Evolutionary conservation across 2,113 vertebrate genomes (phyloP).

Genomic region (Sinocyclocheilus anophthalmus): DNA sequence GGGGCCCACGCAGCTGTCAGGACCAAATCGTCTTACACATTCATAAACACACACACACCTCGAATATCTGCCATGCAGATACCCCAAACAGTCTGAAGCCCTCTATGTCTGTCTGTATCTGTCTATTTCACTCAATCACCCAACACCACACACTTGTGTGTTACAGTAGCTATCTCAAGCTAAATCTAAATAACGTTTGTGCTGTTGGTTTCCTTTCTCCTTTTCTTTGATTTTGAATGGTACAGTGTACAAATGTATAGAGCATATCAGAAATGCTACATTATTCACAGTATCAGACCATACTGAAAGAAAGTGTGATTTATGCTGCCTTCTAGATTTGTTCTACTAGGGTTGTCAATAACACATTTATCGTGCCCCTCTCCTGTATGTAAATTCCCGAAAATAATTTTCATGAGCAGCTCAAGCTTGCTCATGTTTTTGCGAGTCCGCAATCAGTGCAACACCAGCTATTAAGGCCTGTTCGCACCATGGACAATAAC

Average conservation of each 20-base stretch:
- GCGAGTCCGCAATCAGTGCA: not conserved
- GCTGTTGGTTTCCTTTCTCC: not conserved
- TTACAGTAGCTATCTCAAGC: slow-evolving; percentile 18
- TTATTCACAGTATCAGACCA: not conserved
- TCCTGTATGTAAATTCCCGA: not conserved
- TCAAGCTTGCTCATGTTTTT: not conserved
- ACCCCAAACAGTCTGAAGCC: slow-evolving; percentile 64
- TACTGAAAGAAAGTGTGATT: not conserved
- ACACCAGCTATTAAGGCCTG: not conserved
- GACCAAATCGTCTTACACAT: slow-evolving; percentile 68
- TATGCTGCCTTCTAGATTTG: no score
- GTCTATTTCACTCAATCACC: slow-evolving; percentile 61
- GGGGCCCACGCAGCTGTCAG: slow-evolving; percentile 71
- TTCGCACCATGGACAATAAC: not conserved
- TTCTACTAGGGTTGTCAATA: no score
- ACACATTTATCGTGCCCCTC: no score
- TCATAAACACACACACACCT: slow-evolving; percentile 58
- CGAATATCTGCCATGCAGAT: slow-evolving; percentile 67
- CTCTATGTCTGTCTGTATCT: slow-evolving; percentile 52
- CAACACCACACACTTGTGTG: slow-evolving; percentile 61
- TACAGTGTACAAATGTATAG: not conserved
- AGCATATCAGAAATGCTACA: no score
- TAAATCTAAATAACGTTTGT: slow-evolving; percentile 44
- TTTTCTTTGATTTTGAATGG: not conserved
- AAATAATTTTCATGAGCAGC: not conserved